Evolutionary conservation across 2,113 vertebrate species (phyloP).

Genomic region (Toxotes chatareus): DNA sequence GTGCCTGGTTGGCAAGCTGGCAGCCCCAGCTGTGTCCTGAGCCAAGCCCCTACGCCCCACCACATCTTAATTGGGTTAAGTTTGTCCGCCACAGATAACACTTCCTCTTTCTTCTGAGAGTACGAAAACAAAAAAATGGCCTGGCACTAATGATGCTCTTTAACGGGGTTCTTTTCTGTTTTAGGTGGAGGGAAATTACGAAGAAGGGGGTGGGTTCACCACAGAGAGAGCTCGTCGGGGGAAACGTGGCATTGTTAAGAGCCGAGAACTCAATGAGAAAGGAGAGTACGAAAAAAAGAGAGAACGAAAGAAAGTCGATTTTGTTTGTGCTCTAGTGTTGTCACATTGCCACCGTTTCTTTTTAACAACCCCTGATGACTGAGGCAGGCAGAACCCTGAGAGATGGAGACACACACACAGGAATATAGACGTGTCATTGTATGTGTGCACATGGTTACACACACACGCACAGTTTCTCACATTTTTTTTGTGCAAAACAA

Average conservation of each 20-base stretch:
- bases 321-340: conserved; percentile 66
- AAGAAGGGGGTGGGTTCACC: conserved; percentile 78
- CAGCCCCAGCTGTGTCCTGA: conserved; percentile 74
- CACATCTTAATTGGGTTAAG: conserved; percentile 89
- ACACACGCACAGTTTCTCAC: background rate
- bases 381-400: conserved; percentile 46
- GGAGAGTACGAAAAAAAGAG: conserved; percentile 52
- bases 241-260: conserved; percentile 81
- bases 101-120: conserved; percentile 86
- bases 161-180: conserved; percentile 85
- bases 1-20: conserved; percentile 74
- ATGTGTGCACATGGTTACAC: background rate
- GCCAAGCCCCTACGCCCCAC: conserved; percentile 83
- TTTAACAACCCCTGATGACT: conserved; percentile 49
- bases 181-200: conserved; percentile 86
- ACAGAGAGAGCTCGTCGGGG: conserved; percentile 78
- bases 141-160: conserved; percentile 87
- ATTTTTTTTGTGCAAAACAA: conserved; percentile 36
- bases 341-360: conserved; percentile 71
- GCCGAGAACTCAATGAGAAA: conserved; percentile 61
- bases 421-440: conserved; percentile 42
- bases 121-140: conserved; percentile 73
- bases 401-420: conserved; percentile 43
- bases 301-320: conserved; percentile 66
- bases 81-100: conserved; percentile 89